Evolutionary conservation across 2,113 vertebrate species (phyloP).

Genomic region (Salminus brasiliensis): DNA sequence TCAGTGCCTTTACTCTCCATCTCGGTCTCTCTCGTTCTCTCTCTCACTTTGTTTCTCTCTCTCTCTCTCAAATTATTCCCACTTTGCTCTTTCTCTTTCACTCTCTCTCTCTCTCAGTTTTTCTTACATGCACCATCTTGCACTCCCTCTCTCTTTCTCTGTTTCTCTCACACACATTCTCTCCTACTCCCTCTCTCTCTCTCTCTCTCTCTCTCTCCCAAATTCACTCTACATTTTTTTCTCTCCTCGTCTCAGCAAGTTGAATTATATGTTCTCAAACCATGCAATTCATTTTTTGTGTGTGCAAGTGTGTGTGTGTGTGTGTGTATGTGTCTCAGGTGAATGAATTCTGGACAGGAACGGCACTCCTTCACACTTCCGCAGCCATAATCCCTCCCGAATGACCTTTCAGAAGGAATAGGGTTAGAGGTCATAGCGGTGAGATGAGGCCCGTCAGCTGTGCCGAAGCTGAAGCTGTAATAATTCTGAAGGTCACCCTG

Average conservation of each 20-base stretch:
- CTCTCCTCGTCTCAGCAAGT: neutral
- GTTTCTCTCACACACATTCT: neutral
- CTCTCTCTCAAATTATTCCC: conserved; percentile 14
- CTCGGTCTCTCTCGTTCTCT: neutral
- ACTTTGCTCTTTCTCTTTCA: neutral
- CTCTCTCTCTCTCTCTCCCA: neutral
- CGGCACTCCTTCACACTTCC: neutral
- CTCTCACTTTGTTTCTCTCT: conserved; percentile 1
- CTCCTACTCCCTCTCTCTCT: neutral
- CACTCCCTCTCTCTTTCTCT: conserved; percentile 18
- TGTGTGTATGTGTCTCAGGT: neutral
- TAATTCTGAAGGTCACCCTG: neutral
- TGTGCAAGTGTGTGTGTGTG: neutral
- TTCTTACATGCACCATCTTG: neutral
- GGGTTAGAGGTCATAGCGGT: neutral
- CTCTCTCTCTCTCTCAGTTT: neutral
- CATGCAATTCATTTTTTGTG: neutral
- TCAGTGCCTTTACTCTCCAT: conserved; percentile 15
- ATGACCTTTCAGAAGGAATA: neutral
- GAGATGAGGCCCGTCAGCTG: neutral
- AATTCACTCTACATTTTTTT: too few relatives aligned
- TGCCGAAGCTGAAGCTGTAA: neutral
- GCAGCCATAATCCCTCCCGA: neutral
- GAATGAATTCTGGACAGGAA: neutral
- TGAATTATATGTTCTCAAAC: conserved; percentile 4